phyloP scores from a whole-genome alignment of 2,113 vertebrate genomes.

The Vulpes vulpes region DNA sequence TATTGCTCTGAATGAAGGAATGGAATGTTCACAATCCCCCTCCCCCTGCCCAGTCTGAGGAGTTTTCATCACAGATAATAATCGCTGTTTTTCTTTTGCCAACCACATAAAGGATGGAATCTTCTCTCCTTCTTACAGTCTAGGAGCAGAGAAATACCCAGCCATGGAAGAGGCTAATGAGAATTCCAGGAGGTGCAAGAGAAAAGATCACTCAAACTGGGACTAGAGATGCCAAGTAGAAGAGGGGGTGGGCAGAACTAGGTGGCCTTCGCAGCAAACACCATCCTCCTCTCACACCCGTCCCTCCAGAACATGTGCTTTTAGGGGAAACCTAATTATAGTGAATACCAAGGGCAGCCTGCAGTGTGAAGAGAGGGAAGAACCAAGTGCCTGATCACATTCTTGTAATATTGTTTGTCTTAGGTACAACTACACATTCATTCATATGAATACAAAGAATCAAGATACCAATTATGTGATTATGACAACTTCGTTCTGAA shows the following conservation, averaged over 20 bases:
- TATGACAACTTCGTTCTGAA: neutral
- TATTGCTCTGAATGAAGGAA: neutral
- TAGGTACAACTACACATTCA: neutral
- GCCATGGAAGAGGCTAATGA: neutral
- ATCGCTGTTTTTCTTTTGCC: constrained; percentile 41
- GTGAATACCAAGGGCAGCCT: neutral
- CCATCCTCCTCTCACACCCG: neutral
- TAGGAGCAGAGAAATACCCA: neutral
- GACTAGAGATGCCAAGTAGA: neutral
- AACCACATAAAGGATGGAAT: neutral
- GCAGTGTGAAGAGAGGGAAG: neutral
- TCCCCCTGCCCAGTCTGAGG: neutral
- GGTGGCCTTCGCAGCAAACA: neutral
- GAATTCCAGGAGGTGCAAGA: neutral
- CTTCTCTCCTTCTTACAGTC: neutral
- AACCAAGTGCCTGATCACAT: neutral
- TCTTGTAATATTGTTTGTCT: neutral
- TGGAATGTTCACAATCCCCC: neutral
- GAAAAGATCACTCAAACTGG: neutral
- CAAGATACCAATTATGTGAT: neutral
- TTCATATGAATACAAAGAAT: neutral
- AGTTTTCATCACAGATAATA: constrained; percentile 37
- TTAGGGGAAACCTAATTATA: neutral
- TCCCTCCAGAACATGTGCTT: neutral
- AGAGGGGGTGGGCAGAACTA: accelerated